A percentile compares a stretch with the other conserved stretches of the same genome.
phyloP scores from a whole-genome alignment of 2,113 vertebrate species.

The Procapra przewalskii region DNA sequence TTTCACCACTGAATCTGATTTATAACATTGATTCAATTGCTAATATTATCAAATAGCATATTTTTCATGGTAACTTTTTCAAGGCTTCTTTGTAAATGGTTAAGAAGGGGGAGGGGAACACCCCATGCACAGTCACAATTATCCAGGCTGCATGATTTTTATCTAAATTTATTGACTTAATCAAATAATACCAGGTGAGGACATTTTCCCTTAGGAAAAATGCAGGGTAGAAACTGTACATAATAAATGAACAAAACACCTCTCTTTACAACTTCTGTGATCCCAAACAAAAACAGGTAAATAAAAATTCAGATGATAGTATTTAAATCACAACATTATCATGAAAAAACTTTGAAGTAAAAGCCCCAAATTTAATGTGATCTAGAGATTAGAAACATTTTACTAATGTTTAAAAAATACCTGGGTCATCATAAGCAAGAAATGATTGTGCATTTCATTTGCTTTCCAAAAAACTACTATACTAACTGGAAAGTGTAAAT shows the following conservation, averaged over 20 bases:
- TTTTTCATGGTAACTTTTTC: constrained; percentile 10
- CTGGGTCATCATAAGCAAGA: background rate
- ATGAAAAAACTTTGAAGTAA: background rate
- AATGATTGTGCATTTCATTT: background rate
- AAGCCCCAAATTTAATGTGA: background rate
- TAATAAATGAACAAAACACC: background rate
- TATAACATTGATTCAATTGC: background rate
- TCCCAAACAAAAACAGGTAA: constrained; percentile 31
- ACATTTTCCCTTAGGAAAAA: constrained; percentile 29
- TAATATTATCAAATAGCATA: background rate
- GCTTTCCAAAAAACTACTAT: background rate
- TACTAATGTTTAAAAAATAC: constrained; percentile 7
- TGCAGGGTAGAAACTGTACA: constrained; percentile 3
- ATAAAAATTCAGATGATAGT: constrained; percentile 14
- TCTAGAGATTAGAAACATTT: background rate
- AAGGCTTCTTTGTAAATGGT: constrained; percentile 11
- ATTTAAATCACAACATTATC: constrained; percentile 37
- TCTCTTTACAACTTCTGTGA: background rate
- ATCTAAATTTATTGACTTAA: constrained; percentile 40
- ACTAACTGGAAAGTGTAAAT: background rate
- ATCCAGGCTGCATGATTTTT: constrained; percentile 29
- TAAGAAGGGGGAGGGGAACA: background rate
- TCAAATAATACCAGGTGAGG: background rate
- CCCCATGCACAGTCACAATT: background rate
- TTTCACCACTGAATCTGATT: background rate